Base-by-base conservation (phyloP, 1,140 invertebrate species). In the Hydropsyche tenuis region DNA sequence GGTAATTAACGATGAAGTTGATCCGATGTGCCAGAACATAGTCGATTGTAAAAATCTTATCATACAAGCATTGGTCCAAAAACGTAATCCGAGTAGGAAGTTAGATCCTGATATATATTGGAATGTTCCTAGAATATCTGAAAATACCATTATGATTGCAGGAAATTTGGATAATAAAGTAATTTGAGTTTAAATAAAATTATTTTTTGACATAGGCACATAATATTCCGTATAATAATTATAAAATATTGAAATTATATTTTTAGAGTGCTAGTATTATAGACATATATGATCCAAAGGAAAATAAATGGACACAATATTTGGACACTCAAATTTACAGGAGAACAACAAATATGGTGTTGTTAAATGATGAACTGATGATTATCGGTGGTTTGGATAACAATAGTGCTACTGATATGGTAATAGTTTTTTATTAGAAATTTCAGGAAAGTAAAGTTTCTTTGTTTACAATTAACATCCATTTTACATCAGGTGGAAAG, bases 401-500 rank as follows among this genome's bases (percentile, higher is more conserved):
- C 9, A 1, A 53, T 16, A 53, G 1, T 20, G 51, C 51, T 2
- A 20, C 22, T 2, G 22, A 53, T 2, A 53, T 20, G 51, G 51
- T 53, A n/a, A n/a, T n/a, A n/a, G n/a, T n/a, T n/a, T n/a, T n/a
- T n/a, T n/a, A n/a, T 9, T 20, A 20, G 9, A 20, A 53, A 11
- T 20, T 3, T 53, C 3, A 3, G n/a, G 3, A 11, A 20, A 53
- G 18, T 20, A 2, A 6, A 12, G 5, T 43, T 43, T 43, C 12
- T 43, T 43, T 20, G 18, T 53, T 20, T 20, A 53, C 18, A 20
- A 4, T 4, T 20, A 6, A 53, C 22, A 53, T n/a, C n/a, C n/a
- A 6, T 16, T 53, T 53, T 20, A 53, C 22, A 20, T 53, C 51
- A 53, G 51, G 51, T 53, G 16, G 51, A 53, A 53, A 53, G 20